Percentiles rank a stretch among this genome's conserved stretches.
Evolutionary conservation across 2,888 invertebrate genomes (phyloP).

Genomic region (Mesoligia furuncula): DNA sequence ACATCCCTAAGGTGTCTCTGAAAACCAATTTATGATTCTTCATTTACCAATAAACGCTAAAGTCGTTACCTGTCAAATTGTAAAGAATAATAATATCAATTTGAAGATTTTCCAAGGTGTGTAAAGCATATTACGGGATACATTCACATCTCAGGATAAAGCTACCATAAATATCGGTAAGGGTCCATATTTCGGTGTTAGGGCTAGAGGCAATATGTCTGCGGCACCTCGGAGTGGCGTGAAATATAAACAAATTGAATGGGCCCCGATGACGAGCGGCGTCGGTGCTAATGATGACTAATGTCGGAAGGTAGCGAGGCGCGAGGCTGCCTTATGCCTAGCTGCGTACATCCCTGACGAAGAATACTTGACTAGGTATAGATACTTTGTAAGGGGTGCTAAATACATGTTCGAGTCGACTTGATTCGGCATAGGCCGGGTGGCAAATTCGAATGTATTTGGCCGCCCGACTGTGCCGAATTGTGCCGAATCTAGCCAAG

Average conservation of each 20-base stretch:
- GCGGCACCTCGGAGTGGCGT: constrained; percentile 87
- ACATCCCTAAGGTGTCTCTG: not conserved
- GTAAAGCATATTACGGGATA: constrained; percentile 82
- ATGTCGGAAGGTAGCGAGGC: constrained; percentile 72
- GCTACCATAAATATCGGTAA: constrained; percentile 86
- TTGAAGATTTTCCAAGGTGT: constrained; percentile 71
- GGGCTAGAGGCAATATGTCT: constrained; percentile 79
- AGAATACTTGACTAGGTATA: not conserved
- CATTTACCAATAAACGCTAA: constrained; percentile 24
- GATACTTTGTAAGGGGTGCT: not conserved
- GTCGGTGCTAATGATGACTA: constrained; percentile 87
- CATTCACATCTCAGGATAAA: constrained; percentile 78
- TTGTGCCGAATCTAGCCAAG: not conserved
- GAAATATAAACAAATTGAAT: constrained; percentile 91
- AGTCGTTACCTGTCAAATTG: constrained; percentile 53
- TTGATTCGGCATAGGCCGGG: not conserved
- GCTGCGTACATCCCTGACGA: constrained; percentile 9
- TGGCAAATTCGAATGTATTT: not conserved
- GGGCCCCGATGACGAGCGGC: constrained; percentile 84
- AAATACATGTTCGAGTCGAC: not conserved
- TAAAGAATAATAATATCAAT: constrained; percentile 72
- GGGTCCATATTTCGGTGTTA: constrained; percentile 88
- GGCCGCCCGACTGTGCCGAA: not conserved
- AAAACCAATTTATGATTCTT: constrained; percentile 7
- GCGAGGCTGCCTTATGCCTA: constrained; percentile 32